These are phyloP conservation scores for Apis dorsata DNA, from an alignment of 1,140 invertebrate species.

Conservation along the genomic window DNA sequence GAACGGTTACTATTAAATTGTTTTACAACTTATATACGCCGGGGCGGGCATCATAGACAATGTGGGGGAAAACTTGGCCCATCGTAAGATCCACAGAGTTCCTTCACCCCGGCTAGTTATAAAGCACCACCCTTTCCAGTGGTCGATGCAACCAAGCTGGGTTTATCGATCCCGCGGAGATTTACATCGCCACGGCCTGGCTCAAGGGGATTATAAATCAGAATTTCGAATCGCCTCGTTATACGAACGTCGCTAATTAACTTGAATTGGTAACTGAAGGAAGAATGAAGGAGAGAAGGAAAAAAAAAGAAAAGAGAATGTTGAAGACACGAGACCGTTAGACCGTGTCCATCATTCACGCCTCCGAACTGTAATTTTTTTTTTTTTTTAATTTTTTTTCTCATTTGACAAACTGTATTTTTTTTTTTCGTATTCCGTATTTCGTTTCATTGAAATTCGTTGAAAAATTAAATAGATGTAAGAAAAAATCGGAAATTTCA, in stretches of 20 bases:
- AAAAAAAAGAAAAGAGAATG: background rate
- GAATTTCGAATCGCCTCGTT: conserved; percentile 55
- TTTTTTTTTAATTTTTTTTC: background rate
- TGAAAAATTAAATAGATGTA: background rate
- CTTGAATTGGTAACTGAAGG: conserved; percentile 1
- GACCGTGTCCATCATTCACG: conserved; percentile 32
- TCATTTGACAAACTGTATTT: too few species aligned
- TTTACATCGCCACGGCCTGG: conserved; percentile 71
- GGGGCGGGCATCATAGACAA: conserved; percentile 35
- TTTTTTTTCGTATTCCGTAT: background rate
- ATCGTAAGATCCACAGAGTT: conserved; percentile 71
- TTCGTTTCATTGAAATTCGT: background rate
- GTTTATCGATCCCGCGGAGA: conserved; percentile 73
- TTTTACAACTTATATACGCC: background rate
- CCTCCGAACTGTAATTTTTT: background rate
- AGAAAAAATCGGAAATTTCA: background rate
- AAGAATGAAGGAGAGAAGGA: too few species aligned
- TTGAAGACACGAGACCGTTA: background rate
- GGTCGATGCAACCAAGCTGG: conserved; percentile 63
- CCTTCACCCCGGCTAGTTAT: conserved; percentile 75
- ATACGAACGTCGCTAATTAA: conserved; percentile 45
- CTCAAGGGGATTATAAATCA: conserved; percentile 72
- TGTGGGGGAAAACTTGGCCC: conserved; percentile 53
- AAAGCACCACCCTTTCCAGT: conserved; percentile 69
- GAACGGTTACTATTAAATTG: conserved; percentile 22